Base-by-base conservation (phyloP, 2,113 vertebrate species). In the Oreochromis niloticus region DNA sequence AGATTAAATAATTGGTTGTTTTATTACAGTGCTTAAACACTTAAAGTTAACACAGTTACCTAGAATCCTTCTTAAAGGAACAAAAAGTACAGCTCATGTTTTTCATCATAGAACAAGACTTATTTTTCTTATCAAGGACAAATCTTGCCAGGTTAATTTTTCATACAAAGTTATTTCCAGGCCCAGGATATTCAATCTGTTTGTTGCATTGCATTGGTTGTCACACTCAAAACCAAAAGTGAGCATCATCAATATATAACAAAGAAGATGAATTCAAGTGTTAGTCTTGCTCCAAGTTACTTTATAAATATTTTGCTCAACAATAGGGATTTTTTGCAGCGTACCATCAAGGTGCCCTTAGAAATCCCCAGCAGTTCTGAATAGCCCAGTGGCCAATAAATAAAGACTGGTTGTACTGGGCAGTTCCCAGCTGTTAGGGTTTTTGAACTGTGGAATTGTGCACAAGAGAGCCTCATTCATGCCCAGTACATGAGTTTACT, bases 321-420 rank as follows among this genome's bases (percentile, higher is more conserved):
- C 32, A 7, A 46, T 12, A 3, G 12, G 6, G 5, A 8, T 63
- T 79, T 84, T 88, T 83, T 79, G 66, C 43, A 57, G 84, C 50
- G 57, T 80, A 41, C 73, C 73, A 46, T 82, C 84, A 92, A 88
- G 89, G 88, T 92, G 91, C 86, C 92, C 89, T 94, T 95, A 85
- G 90, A 82, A 52, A 32, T 89, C 90, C 87, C 91, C 88, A 90
- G 88, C 93, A 89, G 88, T 91, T 91, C 83, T 39, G 85, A 87
- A 73, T 68, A 85, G 86, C 88, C 50, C 85, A 52, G 79, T 56
- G 41, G 84, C 88, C 81, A 85, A 57, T 85, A 89, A 91, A 88
- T 55, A 59, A 87, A 4, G 34, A 30, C 81, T 48, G 83, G 81
- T 82, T 61, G 22, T 27, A 24, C 55, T 75, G 86, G 85, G 39